Conservation (phyloP, 2,888 invertebrate species). For the Celastrina argiolus region DNA sequence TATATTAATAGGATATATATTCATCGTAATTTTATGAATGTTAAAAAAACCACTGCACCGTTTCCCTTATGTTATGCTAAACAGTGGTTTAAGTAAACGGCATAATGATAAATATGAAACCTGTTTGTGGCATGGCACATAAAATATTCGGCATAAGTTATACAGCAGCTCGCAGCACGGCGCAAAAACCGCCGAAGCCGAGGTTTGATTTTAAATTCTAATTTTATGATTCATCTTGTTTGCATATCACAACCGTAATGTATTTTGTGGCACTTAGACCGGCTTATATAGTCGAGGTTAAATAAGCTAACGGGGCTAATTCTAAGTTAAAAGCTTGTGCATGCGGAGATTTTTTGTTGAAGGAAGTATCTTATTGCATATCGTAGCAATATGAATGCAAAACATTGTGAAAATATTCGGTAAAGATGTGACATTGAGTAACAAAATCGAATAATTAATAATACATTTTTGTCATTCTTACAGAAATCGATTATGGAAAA, state of each 20-base stretch:
- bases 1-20: background rate
- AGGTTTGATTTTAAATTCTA: constrained; percentile 74
- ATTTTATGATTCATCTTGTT: constrained; percentile 68
- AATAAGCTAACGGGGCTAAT: background rate
- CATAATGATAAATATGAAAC: constrained; percentile 57
- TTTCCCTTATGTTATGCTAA: constrained; percentile 26
- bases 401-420: too few relatives aligned
- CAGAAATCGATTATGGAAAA: too few relatives aligned
- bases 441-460: too few relatives aligned
- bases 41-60: background rate
- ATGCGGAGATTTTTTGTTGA: background rate
- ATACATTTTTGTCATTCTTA: too few relatives aligned
- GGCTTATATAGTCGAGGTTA: background rate
- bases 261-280: constrained; percentile 40
- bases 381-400: too few relatives aligned
- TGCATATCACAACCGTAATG: constrained; percentile 50
- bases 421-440: too few relatives aligned
- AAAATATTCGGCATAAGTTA: constrained; percentile 66
- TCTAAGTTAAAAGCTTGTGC: background rate
- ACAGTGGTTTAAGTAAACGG: constrained; percentile 41
- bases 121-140: constrained; percentile 57
- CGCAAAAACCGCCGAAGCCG: constrained; percentile 64
- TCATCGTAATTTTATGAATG: background rate
- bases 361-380: background rate
- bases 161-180: constrained; percentile 46